These are phyloP conservation scores for Tiliqua scincoides DNA, from an alignment of 2,113 vertebrate species.

Conservation along the genomic window DNA sequence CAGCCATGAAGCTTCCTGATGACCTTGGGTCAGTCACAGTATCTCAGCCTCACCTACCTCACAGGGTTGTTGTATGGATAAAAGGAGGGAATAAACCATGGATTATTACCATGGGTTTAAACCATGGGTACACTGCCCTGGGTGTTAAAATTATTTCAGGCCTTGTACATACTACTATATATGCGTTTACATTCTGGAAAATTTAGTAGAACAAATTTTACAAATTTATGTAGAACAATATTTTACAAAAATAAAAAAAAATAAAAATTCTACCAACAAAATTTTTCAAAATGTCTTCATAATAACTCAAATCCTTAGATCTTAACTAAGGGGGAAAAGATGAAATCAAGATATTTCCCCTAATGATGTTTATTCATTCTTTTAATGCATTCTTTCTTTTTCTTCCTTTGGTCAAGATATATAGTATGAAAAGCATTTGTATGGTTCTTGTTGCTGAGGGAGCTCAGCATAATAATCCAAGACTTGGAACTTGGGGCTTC, in stretches of 20 bases:
- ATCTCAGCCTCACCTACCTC: no score
- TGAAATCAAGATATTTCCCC: slow-evolving; percentile 58
- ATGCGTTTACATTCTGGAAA: slow-evolving; percentile 54
- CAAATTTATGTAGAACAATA: slow-evolving; percentile 55
- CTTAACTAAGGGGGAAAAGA: slow-evolving; percentile 45
- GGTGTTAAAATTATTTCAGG: no score
- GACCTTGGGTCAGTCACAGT: no score
- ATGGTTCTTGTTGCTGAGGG: slow-evolving; percentile 67
- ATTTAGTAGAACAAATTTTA: slow-evolving; percentile 57
- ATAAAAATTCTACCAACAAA: no score
- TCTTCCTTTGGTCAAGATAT: slow-evolving; percentile 61
- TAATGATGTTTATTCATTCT: slow-evolving; percentile 49
- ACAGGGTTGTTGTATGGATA: no score
- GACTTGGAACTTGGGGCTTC: slow-evolving; percentile 72
- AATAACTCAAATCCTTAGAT: slow-evolving; percentile 52
- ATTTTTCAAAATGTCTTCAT: slow-evolving; percentile 40
- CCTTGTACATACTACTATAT: slow-evolving; percentile 66
- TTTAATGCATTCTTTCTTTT: slow-evolving; percentile 47
- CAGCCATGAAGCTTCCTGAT: no score
- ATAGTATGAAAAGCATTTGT: slow-evolving; percentile 75
- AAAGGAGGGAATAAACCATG: no score
- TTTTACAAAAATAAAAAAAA: slow-evolving; percentile 13
- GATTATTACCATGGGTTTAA: no score
- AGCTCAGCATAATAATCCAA: slow-evolving; percentile 76
- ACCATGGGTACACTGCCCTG: no score